phyloP scores from a whole-genome alignment of 2,888 invertebrate species.

The Charanyca ferruginea region DNA sequence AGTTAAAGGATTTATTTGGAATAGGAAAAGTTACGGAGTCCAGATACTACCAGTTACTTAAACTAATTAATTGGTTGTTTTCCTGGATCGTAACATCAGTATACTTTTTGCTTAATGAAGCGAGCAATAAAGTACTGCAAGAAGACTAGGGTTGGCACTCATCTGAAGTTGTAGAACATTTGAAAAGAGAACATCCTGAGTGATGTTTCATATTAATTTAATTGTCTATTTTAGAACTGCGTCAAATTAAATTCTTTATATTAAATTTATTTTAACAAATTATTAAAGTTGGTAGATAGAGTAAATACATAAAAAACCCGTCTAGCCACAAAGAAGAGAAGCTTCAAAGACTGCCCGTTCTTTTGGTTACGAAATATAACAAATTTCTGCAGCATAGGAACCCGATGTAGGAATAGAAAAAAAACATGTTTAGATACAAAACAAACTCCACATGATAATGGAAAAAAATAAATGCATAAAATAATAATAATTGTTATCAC shows the following conservation, averaged over 20 bases:
- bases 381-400: too few species aligned
- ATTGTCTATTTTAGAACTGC: background rate
- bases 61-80: slow-evolving; percentile 89
- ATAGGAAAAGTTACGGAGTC: slow-evolving; percentile 78
- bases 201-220: background rate
- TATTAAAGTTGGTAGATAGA: too few species aligned
- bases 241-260: background rate
- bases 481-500: too few species aligned
- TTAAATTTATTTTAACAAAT: too few species aligned
- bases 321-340: too few species aligned
- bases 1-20: slow-evolving; percentile 82
- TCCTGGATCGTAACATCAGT: slow-evolving; percentile 84
- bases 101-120: slow-evolving; percentile 88
- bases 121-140: slow-evolving; percentile 79
- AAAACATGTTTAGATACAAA: too few species aligned
- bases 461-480: too few species aligned
- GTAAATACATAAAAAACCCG: too few species aligned
- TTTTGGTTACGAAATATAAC: too few species aligned
- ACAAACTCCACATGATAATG: too few species aligned
- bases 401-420: too few species aligned
- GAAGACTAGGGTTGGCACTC: slow-evolving; percentile 70
- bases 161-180: background rate
- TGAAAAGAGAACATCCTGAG: background rate
- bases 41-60: slow-evolving; percentile 86
- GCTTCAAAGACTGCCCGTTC: background rate